phyloP scores from a whole-genome alignment of 2,888 invertebrate species.

The Gortyna flavago region DNA sequence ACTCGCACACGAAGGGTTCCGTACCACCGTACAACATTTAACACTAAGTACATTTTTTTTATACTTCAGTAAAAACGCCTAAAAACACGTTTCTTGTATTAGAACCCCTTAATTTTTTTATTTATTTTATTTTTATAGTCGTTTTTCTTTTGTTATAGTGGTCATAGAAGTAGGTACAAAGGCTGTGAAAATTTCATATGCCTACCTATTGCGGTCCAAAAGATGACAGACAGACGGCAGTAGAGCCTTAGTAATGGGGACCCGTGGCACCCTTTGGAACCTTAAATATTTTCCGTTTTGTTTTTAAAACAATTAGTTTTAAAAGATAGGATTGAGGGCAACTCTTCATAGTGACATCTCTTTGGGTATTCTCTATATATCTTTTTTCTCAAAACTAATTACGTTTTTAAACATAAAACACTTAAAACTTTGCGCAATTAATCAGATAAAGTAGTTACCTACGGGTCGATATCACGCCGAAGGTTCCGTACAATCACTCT shows the following conservation, averaged over 20 bases:
- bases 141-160: too few relatives aligned
- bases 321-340: background rate
- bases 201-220: background rate
- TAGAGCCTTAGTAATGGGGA: background rate
- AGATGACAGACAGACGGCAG: background rate
- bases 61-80: background rate
- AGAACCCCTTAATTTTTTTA: background rate
- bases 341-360: background rate
- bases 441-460: background rate
- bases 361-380: too few relatives aligned
- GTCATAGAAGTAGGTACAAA: background rate
- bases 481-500: constrained; percentile 20
- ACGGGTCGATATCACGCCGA: constrained; percentile 14
- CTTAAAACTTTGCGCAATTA: constrained; percentile 4
- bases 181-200: background rate
- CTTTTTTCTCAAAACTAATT: background rate
- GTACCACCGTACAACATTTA: background rate
- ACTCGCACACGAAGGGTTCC: background rate
- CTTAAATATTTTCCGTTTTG: background rate
- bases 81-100: background rate
- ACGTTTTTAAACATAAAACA: constrained; percentile 14
- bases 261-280: background rate
- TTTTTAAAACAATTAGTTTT: background rate
- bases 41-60: background rate
- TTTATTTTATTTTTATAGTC: too few relatives aligned